A percentile compares a stretch with the other conserved stretches of the same genome.
phyloP scores from a whole-genome alignment of 2,888 invertebrate species.

The Hirtodrosophila alboralis region DNA sequence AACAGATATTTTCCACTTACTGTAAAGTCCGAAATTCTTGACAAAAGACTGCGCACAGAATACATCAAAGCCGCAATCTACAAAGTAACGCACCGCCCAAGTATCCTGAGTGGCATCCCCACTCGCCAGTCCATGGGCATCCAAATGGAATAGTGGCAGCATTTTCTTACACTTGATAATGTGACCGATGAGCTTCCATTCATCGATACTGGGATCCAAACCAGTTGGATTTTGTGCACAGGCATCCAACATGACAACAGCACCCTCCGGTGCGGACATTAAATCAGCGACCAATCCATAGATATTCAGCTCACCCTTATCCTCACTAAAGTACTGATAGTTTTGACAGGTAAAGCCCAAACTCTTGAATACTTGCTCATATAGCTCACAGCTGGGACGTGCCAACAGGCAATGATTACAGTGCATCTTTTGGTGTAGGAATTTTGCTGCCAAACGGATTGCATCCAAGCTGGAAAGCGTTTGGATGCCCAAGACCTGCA shows the following conservation, averaged over 20 bases:
- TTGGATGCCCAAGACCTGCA: slow-evolving; percentile 51
- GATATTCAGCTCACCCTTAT: slow-evolving; percentile 38
- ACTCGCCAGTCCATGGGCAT: slow-evolving; percentile 42
- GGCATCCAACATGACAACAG: slow-evolving; percentile 51
- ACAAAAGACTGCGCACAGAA: slow-evolving; percentile 53
- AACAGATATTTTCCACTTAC: slow-evolving; percentile 29
- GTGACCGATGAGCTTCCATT: slow-evolving; percentile 55
- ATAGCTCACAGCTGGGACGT: slow-evolving; percentile 29
- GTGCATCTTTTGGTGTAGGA: slow-evolving; percentile 39
- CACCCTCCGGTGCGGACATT: slow-evolving; percentile 48
- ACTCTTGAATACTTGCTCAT: slow-evolving; percentile 31
- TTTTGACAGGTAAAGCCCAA: slow-evolving; percentile 36
- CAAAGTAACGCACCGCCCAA: slow-evolving; percentile 54
- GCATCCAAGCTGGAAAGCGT: slow-evolving; percentile 44
- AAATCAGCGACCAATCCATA: slow-evolving; percentile 53
- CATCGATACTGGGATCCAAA: slow-evolving; percentile 42
- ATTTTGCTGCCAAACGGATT: slow-evolving; percentile 42
- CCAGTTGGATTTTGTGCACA: slow-evolving; percentile 55
- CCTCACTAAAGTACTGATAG: slow-evolving; percentile 40
- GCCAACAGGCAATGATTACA: slow-evolving; percentile 38
- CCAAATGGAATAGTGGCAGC: slow-evolving; percentile 52
- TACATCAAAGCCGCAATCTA: slow-evolving; percentile 43
- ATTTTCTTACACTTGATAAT: slow-evolving; percentile 57
- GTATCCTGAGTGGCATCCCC: slow-evolving; percentile 35
- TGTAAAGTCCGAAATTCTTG: slow-evolving; percentile 50